Base-by-base conservation (phyloP, 1,140 invertebrate genomes). In the Cydia fagiglandana region DNA sequence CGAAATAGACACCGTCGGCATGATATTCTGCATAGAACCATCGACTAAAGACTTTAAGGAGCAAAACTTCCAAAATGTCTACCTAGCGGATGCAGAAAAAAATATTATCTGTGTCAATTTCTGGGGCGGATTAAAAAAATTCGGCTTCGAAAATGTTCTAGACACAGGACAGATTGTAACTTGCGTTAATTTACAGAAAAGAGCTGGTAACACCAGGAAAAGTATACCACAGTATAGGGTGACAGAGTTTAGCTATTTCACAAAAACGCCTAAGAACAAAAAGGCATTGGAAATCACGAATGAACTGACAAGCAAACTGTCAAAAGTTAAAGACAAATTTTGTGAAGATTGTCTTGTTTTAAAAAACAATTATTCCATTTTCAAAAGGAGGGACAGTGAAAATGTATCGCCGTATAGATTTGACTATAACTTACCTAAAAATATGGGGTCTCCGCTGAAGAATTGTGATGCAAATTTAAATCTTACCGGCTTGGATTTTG, bases 31-130 rank as follows among this genome's bases (percentile, higher is more conserved):
- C 75, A 86, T 93, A 20, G 88, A 93, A 77, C 90, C 91, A 53
- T 70, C 81, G 34, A 78, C 73, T 20, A 68, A 73, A 38, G 81
- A 86, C 10, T 91, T 88, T 66, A 84, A 87, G 56, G 74, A 86
- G 75, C 78, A 84, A 66, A 75, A 80, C 10, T 91, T 88, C 73
- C 93, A 94, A 88, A 91, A 91, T 75, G 86, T 94, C 1, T 94
- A 92, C 78, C 38, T 94, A 5, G 77, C 92, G 0, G 94, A 94
- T 81, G 78, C 88, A 24, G 85, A 94, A 78, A 84, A 85, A 79
- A 93, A 93, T 84, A 91, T 95, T 64, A 87, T 96, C 20, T 94
- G 94, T 53, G 85, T 96, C 53, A 94, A 95, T 80, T 95, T 96
- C 80, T 95, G 94, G 93, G 94, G 94, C 45, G 94, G 95, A 0